A percentile compares a stretch with the other conserved stretches of the same genome.
phyloP scores from a whole-genome alignment of 1,140 invertebrate genomes.

The Zaprionus capensis region DNA sequence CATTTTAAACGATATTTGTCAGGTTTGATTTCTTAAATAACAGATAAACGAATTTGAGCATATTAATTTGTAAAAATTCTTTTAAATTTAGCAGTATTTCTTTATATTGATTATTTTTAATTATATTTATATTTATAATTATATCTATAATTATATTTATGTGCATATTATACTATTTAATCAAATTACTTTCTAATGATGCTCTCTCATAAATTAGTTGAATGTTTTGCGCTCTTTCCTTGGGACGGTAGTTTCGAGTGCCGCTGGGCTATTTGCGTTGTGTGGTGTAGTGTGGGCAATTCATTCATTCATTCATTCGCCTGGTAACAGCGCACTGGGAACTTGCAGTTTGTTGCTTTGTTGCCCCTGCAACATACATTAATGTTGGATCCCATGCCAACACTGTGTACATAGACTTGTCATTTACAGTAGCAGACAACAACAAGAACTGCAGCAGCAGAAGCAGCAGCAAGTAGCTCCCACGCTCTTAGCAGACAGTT shows the following conservation, averaged over 20 bases:
- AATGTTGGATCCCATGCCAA: slow-evolving; percentile 75
- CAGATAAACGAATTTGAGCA: too few relatives aligned
- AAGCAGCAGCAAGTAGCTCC: slow-evolving; percentile 15
- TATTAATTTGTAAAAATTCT: too few relatives aligned
- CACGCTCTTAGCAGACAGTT: slow-evolving; percentile 24
- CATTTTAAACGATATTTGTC: too few relatives aligned
- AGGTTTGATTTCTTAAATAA: too few relatives aligned
- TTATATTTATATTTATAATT: background rate
- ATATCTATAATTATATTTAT: background rate
- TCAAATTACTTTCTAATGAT: background rate
- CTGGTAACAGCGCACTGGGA: slow-evolving; percentile 40
- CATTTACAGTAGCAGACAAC: slow-evolving; percentile 52
- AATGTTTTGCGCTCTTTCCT: too few relatives aligned
- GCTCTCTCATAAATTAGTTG: too few relatives aligned
- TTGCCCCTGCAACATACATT: slow-evolving; percentile 53
- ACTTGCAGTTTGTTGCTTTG: slow-evolving; percentile 10
- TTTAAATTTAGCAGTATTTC: too few relatives aligned
- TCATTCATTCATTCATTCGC: slow-evolving; percentile 32
- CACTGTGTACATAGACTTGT: slow-evolving; percentile 73
- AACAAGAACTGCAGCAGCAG: background rate
- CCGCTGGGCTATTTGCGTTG: slow-evolving; percentile 9
- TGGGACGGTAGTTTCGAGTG: background rate
- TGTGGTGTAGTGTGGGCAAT: background rate
- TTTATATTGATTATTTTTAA: background rate
- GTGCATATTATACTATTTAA: background rate